Evolutionary conservation across 2,888 invertebrate genomes (phyloP).

Genomic region (Tanypteryx hageni): DNA sequence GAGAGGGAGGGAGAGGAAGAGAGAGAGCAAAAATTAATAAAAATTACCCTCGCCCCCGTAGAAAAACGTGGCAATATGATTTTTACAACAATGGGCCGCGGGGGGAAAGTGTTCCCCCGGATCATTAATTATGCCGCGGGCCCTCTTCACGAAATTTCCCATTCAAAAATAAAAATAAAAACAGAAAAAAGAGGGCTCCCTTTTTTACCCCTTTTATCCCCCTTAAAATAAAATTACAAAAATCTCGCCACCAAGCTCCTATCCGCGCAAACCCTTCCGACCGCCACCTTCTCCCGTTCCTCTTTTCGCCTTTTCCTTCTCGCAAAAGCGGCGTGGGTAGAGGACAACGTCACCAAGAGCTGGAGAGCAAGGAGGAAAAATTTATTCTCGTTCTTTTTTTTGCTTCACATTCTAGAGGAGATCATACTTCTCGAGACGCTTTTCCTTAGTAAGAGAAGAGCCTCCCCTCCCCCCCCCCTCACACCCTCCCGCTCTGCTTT

Average conservation of each 20-base stretch:
- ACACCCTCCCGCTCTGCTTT: neutral
- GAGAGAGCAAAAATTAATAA: neutral
- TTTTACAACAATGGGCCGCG: constrained; percentile 12
- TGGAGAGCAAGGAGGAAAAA: no score
- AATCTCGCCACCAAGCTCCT: neutral
- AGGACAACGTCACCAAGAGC: neutral
- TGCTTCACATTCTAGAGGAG: neutral
- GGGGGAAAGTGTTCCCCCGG: constrained; percentile 2
- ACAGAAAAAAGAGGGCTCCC: neutral
- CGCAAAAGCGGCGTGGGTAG: neutral
- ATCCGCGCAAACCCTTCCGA: no score
- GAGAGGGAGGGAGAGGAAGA: neutral
- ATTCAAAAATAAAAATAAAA: constrained; percentile 6
- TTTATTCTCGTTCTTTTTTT: neutral
- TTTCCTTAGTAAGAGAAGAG: no score
- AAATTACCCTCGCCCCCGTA: neutral
- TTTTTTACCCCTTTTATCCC: neutral
- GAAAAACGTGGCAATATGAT: constrained; percentile 32
- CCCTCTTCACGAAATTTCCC: constrained; percentile 5
- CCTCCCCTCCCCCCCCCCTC: neutral
- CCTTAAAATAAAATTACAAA: neutral
- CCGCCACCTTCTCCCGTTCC: no score
- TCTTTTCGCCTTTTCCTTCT: no score
- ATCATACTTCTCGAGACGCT: neutral
- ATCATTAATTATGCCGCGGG: constrained; percentile 22